Conservation (phyloP, 2,113 vertebrate species). For the Egretta garzetta region DNA sequence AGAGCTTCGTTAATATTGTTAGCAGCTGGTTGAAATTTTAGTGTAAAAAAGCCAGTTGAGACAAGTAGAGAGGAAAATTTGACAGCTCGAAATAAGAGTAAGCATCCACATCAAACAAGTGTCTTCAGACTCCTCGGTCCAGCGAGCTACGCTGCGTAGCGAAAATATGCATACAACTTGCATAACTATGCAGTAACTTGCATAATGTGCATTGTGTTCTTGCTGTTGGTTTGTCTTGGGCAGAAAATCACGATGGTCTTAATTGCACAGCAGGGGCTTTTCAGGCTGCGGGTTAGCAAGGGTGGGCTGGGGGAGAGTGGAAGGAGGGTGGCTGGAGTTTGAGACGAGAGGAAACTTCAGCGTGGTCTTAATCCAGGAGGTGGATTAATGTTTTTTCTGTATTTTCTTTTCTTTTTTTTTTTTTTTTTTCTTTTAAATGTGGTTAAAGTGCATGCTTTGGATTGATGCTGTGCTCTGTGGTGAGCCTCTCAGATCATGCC, state of each 20-base stretch:
- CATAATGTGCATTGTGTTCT: constrained; percentile 60
- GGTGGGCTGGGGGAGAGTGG: neutral
- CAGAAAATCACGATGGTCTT: neutral
- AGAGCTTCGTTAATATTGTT: neutral
- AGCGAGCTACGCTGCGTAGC: neutral
- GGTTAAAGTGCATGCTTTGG: neutral
- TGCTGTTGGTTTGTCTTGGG: constrained; percentile 14
- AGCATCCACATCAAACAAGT: constrained; percentile 59
- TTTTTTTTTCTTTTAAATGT: too few relatives aligned
- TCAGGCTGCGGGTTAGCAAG: neutral
- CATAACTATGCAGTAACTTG: constrained; percentile 71
- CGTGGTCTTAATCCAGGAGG: neutral
- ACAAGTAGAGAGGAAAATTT: neutral
- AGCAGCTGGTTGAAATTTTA: neutral
- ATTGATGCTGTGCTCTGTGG: neutral
- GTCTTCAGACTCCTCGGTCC: neutral
- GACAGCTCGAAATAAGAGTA: neutral
- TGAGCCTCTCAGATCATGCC: neutral
- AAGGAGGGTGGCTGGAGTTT: neutral
- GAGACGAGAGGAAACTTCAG: neutral
- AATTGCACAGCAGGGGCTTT: neutral
- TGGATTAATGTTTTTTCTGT: neutral
- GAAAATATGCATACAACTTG: constrained; percentile 63
- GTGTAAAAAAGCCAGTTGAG: neutral
- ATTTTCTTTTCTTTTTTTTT: neutral